Evolutionary conservation across 1,140 invertebrate genomes (phyloP), one percentile per base, ranked within the genome.

Genomic region (Sycophaga agraensis): DNA sequence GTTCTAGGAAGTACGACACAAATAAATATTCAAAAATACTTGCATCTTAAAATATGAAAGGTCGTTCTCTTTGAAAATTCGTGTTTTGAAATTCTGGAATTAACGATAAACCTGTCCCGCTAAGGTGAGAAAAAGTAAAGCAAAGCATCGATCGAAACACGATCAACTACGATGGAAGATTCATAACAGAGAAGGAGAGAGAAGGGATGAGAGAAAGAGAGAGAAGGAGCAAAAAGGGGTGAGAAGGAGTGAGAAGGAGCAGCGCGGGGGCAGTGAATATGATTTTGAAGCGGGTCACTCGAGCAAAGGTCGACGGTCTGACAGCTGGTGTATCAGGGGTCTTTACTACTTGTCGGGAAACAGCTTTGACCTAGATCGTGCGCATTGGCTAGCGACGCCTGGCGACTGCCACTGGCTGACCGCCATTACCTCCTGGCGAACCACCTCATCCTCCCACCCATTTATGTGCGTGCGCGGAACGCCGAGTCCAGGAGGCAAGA

Each of bases 291-390:
- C 66, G 64, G 69, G 68, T 72, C 68, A 72, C 49, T 45, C 59
- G 63, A 64, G 56, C 62, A 70, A 68, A 65, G 63, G 66, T 71
- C 68, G 67, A 67, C 66, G 66, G 56, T 72, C 70, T 39, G 24
- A 39, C 26, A n/a, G n/a, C 49, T 35, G 39, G 26, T 49, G 37
- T 59, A 49, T 50, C 56, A 40, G 65, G 60, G 37, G 63, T 57
- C 56, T 74, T 76, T 69, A 70, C 66, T 65, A 68, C 66, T 61
- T 50, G 62, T 34, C 61, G 59, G 64, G 60, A 66, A 73, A 73
- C 67, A 76, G 71, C 73, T 75, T 74, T 78, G 76, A 78, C 76
- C 76, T 70, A 68, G 68, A 78, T 78, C 63, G 67, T 63, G 65
- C 63, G 69, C 69, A 73, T 75, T 69, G 66, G 66, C 64, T 66